Percentiles rank a stretch among this genome's conserved stretches.
These are phyloP conservation scores for Teleogryllus occipitalis DNA, from an alignment of 1,140 invertebrate genomes.

Conservation along the genomic window DNA sequence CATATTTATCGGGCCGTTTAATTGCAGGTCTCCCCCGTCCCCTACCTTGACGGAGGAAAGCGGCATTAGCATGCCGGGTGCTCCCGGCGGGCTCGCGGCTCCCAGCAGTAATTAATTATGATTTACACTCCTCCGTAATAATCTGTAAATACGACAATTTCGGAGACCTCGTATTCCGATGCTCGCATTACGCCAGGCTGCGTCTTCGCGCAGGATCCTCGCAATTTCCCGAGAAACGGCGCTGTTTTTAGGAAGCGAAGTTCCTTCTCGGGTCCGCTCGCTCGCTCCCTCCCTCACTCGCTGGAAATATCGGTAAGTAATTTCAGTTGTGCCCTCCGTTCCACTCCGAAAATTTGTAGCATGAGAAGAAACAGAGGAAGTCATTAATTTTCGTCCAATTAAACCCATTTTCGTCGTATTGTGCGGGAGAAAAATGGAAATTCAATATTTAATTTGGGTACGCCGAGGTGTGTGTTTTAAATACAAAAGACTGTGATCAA, in stretches of 20 bases:
- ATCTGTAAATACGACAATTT: neutral
- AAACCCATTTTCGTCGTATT: neutral
- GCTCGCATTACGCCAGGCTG: neutral
- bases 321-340: neutral
- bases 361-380: neutral
- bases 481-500: neutral
- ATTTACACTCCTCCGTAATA: neutral
- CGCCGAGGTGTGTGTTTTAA: neutral
- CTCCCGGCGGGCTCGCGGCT: neutral
- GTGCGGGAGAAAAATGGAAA: conserved; percentile 1
- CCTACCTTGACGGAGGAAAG: neutral
- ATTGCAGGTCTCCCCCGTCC: neutral
- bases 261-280: neutral
- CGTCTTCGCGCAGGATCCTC: neutral
- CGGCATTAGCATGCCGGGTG: neutral
- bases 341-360: neutral
- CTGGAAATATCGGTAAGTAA: too few relatives aligned
- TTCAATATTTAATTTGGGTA: neutral
- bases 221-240: neutral
- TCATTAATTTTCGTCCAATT: conserved; percentile 1
- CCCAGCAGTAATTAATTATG: neutral
- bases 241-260: neutral
- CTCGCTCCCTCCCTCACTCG: too few relatives aligned
- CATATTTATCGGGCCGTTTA: neutral
- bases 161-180: neutral